Conservation (phyloP, 1,140 invertebrate genomes). For the Babylonia areolata region DNA sequence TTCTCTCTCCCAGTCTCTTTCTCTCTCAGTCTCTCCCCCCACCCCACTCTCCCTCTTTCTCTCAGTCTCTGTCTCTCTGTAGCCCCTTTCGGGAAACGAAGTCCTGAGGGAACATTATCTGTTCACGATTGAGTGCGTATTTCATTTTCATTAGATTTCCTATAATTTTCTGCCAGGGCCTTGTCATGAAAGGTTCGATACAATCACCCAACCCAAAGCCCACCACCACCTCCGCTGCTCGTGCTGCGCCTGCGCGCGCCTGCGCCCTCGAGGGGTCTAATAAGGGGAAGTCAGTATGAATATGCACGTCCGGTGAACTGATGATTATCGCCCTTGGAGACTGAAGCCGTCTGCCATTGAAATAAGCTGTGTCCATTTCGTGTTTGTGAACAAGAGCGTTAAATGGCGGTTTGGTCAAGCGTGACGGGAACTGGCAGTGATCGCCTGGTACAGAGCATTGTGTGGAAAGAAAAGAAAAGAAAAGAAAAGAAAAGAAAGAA, state of each 20-base stretch:
- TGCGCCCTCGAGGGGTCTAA: neutral
- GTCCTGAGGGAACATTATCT: conserved; percentile 19
- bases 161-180: conserved; percentile 32
- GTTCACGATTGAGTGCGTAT: conserved; percentile 34
- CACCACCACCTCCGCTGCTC: too few relatives aligned
- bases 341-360: conserved; percentile 21
- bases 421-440: neutral
- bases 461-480: neutral
- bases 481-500: neutral
- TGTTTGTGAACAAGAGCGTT: conserved; percentile 42
- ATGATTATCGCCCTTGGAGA: conserved; percentile 37
- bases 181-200: conserved; percentile 30
- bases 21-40: conserved; percentile 16
- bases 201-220: conserved; percentile 9
- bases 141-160: conserved; percentile 43
- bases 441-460: neutral
- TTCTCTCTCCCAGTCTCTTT: neutral
- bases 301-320: conserved; percentile 26
- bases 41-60: neutral
- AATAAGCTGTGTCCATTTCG: conserved; percentile 39
- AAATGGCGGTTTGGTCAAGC: conserved; percentile 17
- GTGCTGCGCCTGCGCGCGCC: neutral
- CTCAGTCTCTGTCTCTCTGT: neutral
- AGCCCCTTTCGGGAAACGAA: neutral
- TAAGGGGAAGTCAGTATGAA: conserved; percentile 38